Conservation (phyloP, 2,888 invertebrate species). For the Gnatocerus cornutus region DNA sequence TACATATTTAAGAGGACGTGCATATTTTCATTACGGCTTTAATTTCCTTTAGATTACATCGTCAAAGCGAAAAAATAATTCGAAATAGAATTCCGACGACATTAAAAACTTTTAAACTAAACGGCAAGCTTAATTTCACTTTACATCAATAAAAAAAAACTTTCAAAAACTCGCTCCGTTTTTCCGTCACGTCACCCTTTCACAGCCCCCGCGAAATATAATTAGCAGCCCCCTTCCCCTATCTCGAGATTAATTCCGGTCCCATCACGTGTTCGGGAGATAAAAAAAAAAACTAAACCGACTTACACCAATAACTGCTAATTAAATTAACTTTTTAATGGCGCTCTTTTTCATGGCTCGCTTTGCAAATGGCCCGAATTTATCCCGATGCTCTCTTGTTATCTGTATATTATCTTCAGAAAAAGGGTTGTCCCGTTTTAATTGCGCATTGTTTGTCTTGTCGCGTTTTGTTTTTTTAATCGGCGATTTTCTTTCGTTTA, state of each 20-base stretch:
- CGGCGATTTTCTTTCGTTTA: slow-evolving; percentile 59
- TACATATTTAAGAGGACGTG: slow-evolving; percentile 42
- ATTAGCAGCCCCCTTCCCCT: slow-evolving; percentile 38
- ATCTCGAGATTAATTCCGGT: slow-evolving; percentile 44
- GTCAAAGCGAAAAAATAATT: slow-evolving; percentile 61
- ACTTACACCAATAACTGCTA: slow-evolving; percentile 68
- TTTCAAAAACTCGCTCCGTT: slow-evolving; percentile 6
- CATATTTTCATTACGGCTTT: slow-evolving; percentile 61
- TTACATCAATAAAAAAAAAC: slow-evolving; percentile 58
- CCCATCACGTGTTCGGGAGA: slow-evolving; percentile 56
- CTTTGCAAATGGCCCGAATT: slow-evolving; percentile 61
- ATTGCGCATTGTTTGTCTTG: slow-evolving; percentile 65
- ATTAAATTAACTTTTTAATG: slow-evolving; percentile 69
- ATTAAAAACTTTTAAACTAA: slow-evolving; percentile 61
- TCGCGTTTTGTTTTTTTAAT: slow-evolving; percentile 61
- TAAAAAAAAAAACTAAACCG: slow-evolving; percentile 62
- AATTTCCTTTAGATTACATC: slow-evolving; percentile 61
- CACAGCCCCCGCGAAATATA: slow-evolving; percentile 42
- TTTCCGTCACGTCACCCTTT: slow-evolving; percentile 28
- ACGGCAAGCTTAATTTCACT: slow-evolving; percentile 62
- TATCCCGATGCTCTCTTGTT: slow-evolving; percentile 64
- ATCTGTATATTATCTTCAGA: slow-evolving; percentile 65
- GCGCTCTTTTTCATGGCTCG: slow-evolving; percentile 61
- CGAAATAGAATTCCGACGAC: slow-evolving; percentile 57
- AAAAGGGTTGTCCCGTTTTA: slow-evolving; percentile 65